Percentiles rank a stretch among this genome's conserved stretches.
Conservation (phyloP, 2,797 vertebrate species). For the Malurus splendens region DNA sequence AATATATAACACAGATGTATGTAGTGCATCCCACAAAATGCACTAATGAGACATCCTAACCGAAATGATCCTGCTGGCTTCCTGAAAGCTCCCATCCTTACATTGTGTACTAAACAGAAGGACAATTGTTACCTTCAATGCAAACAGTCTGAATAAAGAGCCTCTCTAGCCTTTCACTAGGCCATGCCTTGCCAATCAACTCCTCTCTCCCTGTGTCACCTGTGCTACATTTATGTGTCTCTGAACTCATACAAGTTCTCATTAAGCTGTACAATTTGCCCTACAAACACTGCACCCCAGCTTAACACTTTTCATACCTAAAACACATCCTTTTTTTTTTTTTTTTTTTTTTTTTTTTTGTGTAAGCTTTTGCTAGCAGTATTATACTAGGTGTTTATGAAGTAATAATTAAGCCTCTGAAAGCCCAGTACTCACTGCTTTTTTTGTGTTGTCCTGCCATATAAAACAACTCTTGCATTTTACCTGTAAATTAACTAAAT, state of each 20-base stretch:
- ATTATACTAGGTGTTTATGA: slow-evolving; percentile 38
- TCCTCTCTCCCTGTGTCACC: not conserved
- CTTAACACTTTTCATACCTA: slow-evolving; percentile 1
- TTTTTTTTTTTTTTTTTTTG: not conserved
- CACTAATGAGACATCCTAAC: not conserved
- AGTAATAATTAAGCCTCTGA: slow-evolving; percentile 27
- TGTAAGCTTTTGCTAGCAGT: slow-evolving; percentile 18
- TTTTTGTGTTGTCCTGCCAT: slow-evolving; percentile 27
- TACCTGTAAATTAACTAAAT: slow-evolving; percentile 50
- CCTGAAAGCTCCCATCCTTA: not conserved
- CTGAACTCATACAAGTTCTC: slow-evolving; percentile 39
- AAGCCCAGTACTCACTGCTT: slow-evolving; percentile 38
- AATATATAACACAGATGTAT: not conserved
- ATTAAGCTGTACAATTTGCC: slow-evolving; percentile 16
- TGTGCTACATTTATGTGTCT: slow-evolving; percentile 5
- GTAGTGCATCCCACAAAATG: not conserved
- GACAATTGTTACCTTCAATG: not conserved
- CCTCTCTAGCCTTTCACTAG: not conserved
- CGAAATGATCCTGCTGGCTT: not conserved
- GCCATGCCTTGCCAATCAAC: slow-evolving; percentile 4
- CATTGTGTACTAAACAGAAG: not conserved
- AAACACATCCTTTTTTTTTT: not conserved
- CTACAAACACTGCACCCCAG: not conserved
- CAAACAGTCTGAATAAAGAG: not conserved
- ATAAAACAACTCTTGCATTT: slow-evolving; percentile 43